Percentiles rank a stretch among this genome's conserved stretches.
These are phyloP conservation scores for Solenopsis fugax DNA, from an alignment of 1,140 invertebrate genomes.

Conservation along the genomic window DNA sequence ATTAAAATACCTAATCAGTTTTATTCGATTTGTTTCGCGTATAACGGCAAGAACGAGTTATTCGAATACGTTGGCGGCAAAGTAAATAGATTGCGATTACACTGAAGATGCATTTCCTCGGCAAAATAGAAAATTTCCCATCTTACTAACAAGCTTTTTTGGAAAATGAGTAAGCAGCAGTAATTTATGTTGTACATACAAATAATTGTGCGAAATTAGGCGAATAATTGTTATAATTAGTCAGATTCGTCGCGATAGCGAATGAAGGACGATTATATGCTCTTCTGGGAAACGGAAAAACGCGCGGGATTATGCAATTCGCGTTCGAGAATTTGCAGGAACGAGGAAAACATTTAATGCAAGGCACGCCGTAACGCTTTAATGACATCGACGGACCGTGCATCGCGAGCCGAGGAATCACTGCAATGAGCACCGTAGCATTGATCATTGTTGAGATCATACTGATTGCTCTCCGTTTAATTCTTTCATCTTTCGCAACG, in stretches of 20 bases:
- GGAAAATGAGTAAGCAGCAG: not conserved
- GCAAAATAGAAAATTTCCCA: not conserved
- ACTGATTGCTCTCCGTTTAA: constrained; percentile 32
- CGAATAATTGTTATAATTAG: not conserved
- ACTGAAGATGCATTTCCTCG: not conserved
- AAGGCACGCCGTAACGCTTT: constrained; percentile 30
- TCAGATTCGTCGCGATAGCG: not conserved
- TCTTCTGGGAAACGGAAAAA: constrained; percentile 60
- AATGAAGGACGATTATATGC: constrained; percentile 20
- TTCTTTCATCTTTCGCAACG: constrained; percentile 31
- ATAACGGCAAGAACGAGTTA: not conserved
- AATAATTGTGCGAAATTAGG: constrained; percentile 44
- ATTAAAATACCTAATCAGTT: not conserved
- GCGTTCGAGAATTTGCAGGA: constrained; percentile 20
- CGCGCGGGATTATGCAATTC: constrained; percentile 42
- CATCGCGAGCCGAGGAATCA: constrained; percentile 27
- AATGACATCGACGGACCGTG: constrained; percentile 19
- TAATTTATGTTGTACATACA: not conserved
- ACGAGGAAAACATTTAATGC: constrained; percentile 51
- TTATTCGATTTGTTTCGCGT: not conserved
- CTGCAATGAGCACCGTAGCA: not conserved
- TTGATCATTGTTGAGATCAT: constrained; percentile 37
- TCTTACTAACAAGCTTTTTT: not conserved
- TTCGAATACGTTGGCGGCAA: not conserved
- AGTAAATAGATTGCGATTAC: not conserved